Evolutionary conservation across 1,140 invertebrate species (phyloP), one percentile per base, ranked within the genome.

Genomic region (Calephelis nemesis): DNA sequence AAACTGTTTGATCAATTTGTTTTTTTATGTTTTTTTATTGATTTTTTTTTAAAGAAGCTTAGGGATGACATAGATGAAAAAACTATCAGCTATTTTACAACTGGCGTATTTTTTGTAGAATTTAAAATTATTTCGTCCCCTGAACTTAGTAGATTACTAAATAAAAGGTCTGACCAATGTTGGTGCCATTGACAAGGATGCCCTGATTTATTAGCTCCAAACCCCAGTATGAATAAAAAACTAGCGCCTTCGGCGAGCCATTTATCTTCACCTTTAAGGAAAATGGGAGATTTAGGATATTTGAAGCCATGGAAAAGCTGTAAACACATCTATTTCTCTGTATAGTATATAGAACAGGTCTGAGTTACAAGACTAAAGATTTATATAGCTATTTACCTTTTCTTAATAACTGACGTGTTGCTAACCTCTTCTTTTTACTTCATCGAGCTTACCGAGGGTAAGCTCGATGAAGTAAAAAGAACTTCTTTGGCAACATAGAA

Each of bases 241-340:
- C 74, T 67, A 75, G 71, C 73, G 75, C 77, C 69, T 65, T 66
- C 64, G 74, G 73, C 68, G 50, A 67, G 71, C 82, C 77, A 87
- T 87, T 84, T 83, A 77, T 87, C 81, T 87, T 78, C 74, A 85
- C 77, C 79, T 83, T 81, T 84, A 82, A 79, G 72, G 73, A 72
- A 87, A 87, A 85, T 78, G 79, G 63, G 70, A 81, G 82, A 84
- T 85, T 87, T 84, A 85, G 71, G 77, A 50, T 74, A 79, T 81
- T 81, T 72, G 73, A 75, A 70, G 70, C 74, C 62, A 69, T 62
- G 48, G 69, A 62, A 62, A 60, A 71, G 62, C 42, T 19, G 48
- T 12, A 52, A 68, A 70, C 42, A 64, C 62, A 63, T 70, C 65
- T 69, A 74, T 69, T 8, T 42, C 45, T 47, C 5, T 8, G 11